Evolutionary conservation across 92 coral and sea anemone species (phyloP), one percentile per base, ranked within the genome.

Genomic region (Parazoanthus darwini): DNA sequence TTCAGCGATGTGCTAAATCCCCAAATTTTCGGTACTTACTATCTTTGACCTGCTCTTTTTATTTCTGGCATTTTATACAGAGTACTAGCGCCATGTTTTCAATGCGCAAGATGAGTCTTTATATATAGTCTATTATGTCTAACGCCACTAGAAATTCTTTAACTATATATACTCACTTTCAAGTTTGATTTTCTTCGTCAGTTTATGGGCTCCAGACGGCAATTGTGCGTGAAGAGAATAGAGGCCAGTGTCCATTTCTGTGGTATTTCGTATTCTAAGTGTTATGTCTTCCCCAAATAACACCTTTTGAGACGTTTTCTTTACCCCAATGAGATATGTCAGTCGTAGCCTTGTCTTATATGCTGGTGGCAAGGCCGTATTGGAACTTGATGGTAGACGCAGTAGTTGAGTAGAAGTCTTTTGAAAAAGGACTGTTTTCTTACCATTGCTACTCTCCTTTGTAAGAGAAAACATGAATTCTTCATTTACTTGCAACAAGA

Each of bases 221-320:
- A 76, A 54, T 76, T 76, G 80, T 76, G 29, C 80, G 33, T 38
- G 80, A 38, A 76, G 51, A 20, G 80, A 76, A 76, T 76, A 76
- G n/a, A 76, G 16, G 25, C 80, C 80, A 76, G 80, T 37, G 9
- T 76, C 80, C 35, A 5, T 38, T 76, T 76, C 51, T 76, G n/a
- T 76, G 25, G 50, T 76, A 76, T 36, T 76, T 14, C 51, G 80
- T 76, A 76, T 76, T 44, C 38, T 76, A n/a, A 76, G 80, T 38
- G 23, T 8, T 76, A 76, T 76, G 1, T 76, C 80, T 54, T 76
- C 80, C 51, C 80, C 43, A 76, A 76, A 76, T 37, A n/a, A 38
- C n/a, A 76, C 14, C 26, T 44, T 76, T 22, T 76, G n/a, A 20
- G 26, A 54, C 39, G 25, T 76, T 76, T 20, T 23, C 35, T 36